phyloP scores from a whole-genome alignment of 1,140 invertebrate species.

The Drosophila azteca region DNA sequence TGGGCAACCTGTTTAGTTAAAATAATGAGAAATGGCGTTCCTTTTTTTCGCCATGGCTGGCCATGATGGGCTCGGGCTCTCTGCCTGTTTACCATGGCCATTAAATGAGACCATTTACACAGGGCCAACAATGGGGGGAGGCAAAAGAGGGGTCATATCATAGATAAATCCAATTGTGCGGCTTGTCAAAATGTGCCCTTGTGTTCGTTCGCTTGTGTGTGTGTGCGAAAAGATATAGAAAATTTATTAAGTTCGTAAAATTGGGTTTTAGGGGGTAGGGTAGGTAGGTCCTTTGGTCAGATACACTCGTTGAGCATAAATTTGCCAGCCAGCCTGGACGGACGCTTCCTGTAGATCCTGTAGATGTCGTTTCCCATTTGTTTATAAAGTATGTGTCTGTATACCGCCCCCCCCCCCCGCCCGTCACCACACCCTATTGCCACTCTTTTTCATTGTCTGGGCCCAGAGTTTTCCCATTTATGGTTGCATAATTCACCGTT shows the following conservation, averaged over 20 bases:
- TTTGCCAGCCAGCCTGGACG: conserved; percentile 45
- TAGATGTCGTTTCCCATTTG: conserved; percentile 55
- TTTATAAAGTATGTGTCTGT: conserved; percentile 63
- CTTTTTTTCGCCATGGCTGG: conserved; percentile 12
- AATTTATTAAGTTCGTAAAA: conserved; percentile 81
- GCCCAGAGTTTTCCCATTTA: conserved; percentile 51
- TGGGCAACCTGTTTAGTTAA: conserved; percentile 68
- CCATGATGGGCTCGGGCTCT: conserved; percentile 19
- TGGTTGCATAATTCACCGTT: conserved; percentile 75
- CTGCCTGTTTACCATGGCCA: conserved; percentile 54
- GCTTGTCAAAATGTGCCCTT: conserved; percentile 65
- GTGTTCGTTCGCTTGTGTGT: conserved; percentile 17
- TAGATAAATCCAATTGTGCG: conserved; percentile 76
- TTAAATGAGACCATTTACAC: conserved; percentile 68
- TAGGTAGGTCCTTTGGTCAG: conserved; percentile 20
- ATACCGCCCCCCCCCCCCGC: conserved; percentile 2
- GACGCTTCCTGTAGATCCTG: conserved; percentile 14
- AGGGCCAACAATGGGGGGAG: conserved; percentile 33
- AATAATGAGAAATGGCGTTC: conserved; percentile 75
- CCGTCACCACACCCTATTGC: background rate
- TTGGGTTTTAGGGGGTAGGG: conserved; percentile 40
- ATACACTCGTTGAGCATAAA: conserved; percentile 54
- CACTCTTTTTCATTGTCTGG: background rate
- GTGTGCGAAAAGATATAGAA: conserved; percentile 70
- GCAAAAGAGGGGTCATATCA: conserved; percentile 37